Conservation (phyloP, 2,113 vertebrate genomes). For the Daboia siamensis region DNA sequence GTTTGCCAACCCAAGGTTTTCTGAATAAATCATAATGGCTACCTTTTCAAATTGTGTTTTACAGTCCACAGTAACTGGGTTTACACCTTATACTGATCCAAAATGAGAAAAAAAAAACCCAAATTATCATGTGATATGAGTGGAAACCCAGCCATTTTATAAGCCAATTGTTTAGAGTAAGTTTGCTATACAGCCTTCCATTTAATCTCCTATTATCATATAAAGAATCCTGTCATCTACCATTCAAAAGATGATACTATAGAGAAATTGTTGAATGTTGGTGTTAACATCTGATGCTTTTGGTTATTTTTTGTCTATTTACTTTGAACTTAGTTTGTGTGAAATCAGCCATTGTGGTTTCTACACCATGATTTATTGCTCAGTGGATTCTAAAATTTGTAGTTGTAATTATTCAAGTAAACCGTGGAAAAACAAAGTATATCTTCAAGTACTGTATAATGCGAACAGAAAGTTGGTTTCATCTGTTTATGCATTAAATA, state of each 20-base stretch:
- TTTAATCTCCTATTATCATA: not conserved
- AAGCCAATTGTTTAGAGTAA: not conserved
- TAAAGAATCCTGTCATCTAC: not conserved
- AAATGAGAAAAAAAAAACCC: no score
- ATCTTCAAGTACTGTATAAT: not conserved
- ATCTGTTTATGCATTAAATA: not conserved
- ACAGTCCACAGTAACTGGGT: no score
- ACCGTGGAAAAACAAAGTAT: not conserved
- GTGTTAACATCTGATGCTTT: not conserved
- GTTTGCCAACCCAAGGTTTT: no score
- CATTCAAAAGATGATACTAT: not conserved
- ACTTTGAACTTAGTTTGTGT: not conserved
- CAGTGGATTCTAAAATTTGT: not conserved
- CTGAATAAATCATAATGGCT: no score
- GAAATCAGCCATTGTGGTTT: not conserved
- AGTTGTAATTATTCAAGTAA: not conserved
- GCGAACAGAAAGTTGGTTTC: not conserved
- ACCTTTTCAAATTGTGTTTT: no score
- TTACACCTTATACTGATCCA: not conserved
- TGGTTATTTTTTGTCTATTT: not conserved
- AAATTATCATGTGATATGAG: no score
- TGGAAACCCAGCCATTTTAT: not conserved
- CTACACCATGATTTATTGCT: not conserved
- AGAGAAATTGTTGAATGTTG: not conserved
- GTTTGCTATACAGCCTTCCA: not conserved